phyloP scores from a whole-genome alignment of 2,797 vertebrate species.

The Cyclopterus lumpus region DNA sequence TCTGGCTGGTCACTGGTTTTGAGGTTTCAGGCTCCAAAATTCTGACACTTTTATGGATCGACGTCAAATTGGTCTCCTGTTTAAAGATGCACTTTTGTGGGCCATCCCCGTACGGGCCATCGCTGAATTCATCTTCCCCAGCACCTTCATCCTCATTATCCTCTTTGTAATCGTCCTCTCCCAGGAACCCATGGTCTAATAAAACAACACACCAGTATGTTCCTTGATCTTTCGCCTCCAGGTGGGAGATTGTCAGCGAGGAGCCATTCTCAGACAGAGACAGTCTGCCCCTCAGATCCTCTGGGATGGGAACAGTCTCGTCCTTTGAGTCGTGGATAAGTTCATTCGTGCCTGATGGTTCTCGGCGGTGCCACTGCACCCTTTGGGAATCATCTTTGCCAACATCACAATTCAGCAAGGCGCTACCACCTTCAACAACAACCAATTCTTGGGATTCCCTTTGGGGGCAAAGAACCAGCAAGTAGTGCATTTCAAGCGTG shows the following conservation, averaged over 20 bases:
- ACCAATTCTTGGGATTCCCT: background rate
- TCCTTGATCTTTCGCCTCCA: conserved; percentile 50
- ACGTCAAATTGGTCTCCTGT: conserved; percentile 43
- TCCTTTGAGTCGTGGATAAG: conserved; percentile 60
- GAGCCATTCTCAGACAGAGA: conserved; percentile 28
- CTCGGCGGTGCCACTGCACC: conserved; percentile 76
- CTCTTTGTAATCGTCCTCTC: background rate
- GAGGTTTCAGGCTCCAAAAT: background rate
- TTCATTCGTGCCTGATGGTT: conserved; percentile 12
- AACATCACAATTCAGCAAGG: conserved; percentile 58
- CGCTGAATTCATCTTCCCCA: background rate
- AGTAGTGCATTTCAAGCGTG: conserved; percentile 52
- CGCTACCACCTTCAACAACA: background rate
- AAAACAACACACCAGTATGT: conserved; percentile 73
- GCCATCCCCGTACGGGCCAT: background rate
- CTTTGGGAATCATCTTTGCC: background rate
- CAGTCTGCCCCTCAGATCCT: conserved; percentile 61
- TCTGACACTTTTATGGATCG: accelerated
- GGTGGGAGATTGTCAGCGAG: conserved; percentile 55
- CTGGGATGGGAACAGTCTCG: conserved; percentile 27
- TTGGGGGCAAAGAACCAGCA: conserved; percentile 67
- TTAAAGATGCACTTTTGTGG: conserved; percentile 68
- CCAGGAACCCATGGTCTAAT: background rate
- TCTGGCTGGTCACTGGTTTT: background rate
- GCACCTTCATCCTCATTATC: background rate